phyloP scores from a whole-genome alignment of 1,140 invertebrate genomes.

The Drosophila sp. region DNA sequence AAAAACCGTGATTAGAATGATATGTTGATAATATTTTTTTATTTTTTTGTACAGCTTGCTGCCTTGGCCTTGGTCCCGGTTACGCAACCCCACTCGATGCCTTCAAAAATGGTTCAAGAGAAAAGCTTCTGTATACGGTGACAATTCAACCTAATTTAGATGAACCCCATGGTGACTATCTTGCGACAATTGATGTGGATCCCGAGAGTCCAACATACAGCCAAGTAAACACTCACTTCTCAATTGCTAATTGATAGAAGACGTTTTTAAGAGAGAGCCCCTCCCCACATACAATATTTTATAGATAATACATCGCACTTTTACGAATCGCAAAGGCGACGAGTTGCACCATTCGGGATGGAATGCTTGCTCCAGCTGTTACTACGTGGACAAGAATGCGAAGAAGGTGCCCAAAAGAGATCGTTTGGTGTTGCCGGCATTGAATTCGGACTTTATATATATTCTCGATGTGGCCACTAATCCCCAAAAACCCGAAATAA shows the following conservation, averaged over 20 bases:
- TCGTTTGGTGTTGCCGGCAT: slow-evolving; percentile 91
- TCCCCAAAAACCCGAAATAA: slow-evolving; percentile 85
- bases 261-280: background rate
- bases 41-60: slow-evolving; percentile 53
- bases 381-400: slow-evolving; percentile 82
- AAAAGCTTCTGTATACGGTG: slow-evolving; percentile 94
- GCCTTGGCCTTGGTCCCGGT: slow-evolving; percentile 88
- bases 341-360: slow-evolving; percentile 98
- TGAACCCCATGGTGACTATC: slow-evolving; percentile 90
- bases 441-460: slow-evolving; percentile 94
- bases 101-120: slow-evolving; percentile 90
- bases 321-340: slow-evolving; percentile 91
- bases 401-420: slow-evolving; percentile 87
- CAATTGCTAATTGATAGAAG: slow-evolving; percentile 1
- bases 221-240: slow-evolving; percentile 86
- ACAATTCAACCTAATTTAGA: slow-evolving; percentile 90
- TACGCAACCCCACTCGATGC: slow-evolving; percentile 91
- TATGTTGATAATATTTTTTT: slow-evolving; percentile 26
- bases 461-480: slow-evolving; percentile 91
- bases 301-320: slow-evolving; percentile 94
- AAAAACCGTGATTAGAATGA: slow-evolving; percentile 8
- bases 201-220: slow-evolving; percentile 93
- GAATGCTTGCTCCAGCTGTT: slow-evolving; percentile 97
- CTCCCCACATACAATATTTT: background rate
- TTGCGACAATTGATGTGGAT: slow-evolving; percentile 96